Evolutionary conservation across 2,113 vertebrate genomes (phyloP).

Genomic region (Columbina picui): DNA sequence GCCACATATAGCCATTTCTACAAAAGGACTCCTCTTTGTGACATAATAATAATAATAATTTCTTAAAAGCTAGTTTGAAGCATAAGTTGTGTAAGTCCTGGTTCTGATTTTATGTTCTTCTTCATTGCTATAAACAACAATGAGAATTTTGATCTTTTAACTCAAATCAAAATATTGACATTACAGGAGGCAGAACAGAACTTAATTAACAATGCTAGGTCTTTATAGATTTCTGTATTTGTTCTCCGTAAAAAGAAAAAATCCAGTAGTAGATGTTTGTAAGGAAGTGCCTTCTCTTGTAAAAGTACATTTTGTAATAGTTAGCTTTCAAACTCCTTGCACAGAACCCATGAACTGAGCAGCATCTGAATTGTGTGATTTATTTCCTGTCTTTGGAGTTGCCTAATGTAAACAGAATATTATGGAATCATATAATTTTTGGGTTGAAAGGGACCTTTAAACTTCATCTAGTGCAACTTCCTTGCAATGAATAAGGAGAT

Average conservation of each 20-base stretch:
- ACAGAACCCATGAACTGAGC: neutral
- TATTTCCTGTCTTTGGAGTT: neutral
- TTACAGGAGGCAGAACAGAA: neutral
- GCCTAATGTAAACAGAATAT: neutral
- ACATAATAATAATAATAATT: neutral
- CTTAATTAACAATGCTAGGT: neutral
- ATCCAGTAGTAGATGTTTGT: neutral
- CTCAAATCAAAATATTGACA: neutral
- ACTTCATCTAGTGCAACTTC: neutral
- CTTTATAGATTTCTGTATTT: neutral
- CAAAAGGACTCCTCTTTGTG: neutral
- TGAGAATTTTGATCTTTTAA: neutral
- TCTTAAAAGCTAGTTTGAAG: neutral
- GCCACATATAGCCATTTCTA: neutral
- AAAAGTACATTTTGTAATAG: neutral
- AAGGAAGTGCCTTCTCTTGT: neutral
- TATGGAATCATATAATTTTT: neutral
- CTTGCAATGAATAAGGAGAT: neutral
- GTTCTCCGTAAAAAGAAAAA: neutral
- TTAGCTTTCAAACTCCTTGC: neutral
- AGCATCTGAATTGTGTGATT: neutral
- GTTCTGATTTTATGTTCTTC: neutral
- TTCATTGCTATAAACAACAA: neutral
- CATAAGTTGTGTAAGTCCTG: neutral
- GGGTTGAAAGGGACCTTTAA: neutral